Evolutionary conservation across 2,797 vertebrate species (phyloP).

Genomic region (Chanos chanos): DNA sequence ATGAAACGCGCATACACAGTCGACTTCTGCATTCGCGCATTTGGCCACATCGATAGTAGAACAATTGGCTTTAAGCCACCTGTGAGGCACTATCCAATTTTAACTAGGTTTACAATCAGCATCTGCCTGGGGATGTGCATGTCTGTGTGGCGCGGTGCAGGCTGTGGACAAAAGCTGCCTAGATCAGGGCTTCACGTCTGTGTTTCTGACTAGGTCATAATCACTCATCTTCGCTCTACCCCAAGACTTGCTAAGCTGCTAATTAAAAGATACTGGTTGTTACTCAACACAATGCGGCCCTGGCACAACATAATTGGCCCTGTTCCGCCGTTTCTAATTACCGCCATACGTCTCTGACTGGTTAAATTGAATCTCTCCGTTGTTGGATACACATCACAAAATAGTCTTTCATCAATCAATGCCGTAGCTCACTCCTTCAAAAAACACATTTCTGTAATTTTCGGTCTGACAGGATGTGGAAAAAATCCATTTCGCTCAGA

Average conservation of each 20-base stretch:
- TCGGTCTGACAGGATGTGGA: background rate
- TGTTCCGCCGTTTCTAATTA: conserved; percentile 56
- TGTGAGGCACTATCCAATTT: conserved; percentile 3
- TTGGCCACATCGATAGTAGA: conserved; percentile 45
- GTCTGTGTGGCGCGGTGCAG: background rate
- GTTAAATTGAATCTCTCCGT: conserved; percentile 42
- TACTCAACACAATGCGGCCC: conserved; percentile 39
- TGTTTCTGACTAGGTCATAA: conserved; percentile 41
- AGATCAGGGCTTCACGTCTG: background rate
- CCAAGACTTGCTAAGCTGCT: conserved; percentile 30
- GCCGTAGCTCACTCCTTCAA: conserved; percentile 32
- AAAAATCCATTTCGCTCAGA: background rate
- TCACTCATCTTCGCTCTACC: conserved; percentile 22
- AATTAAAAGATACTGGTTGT: conserved; percentile 48
- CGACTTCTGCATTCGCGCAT: conserved; percentile 28
- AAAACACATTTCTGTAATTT: background rate
- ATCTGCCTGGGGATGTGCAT: conserved; percentile 9
- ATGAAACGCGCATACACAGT: conserved; percentile 30
- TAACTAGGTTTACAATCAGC: conserved; percentile 18
- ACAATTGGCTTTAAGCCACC: conserved; percentile 20
- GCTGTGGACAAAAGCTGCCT: background rate
- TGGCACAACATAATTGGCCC: conserved; percentile 37
- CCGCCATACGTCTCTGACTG: conserved; percentile 47
- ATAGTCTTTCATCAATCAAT: conserved; percentile 44
- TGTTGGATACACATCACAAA: conserved; percentile 40